Evolutionary conservation across 2,888 invertebrate species (phyloP), one percentile per base, ranked within the genome.

Genomic region (Tetragonisca angustula): DNA sequence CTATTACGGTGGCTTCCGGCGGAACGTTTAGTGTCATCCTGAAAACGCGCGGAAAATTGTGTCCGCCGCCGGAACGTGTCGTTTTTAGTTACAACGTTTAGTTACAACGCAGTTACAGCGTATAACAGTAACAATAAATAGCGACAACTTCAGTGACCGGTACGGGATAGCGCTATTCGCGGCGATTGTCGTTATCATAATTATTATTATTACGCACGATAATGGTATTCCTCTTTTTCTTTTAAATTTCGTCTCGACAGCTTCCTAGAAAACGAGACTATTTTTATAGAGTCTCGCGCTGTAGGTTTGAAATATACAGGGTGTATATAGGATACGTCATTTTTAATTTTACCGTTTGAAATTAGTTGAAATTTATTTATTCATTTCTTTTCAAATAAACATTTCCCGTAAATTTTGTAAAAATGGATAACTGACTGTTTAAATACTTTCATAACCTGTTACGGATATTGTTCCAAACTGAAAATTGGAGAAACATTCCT

Each of bases 21-120:
- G 62, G 54, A 73, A 81, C 73, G 79, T 27, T 72, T 79, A 69
- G 56, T 32, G 49, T 62, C 24, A 68, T 32, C 67, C 36, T 36
- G 32, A 43, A 74, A 83, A 83, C 73, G 83, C 80, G 80, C 68
- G 80, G 86, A 80, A 87, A 86, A 86, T 86, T 83, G 75, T 85
- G 78, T 71, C n/a, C 50, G 54, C 49, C 56, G 32, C 32, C n/a
- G 52, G 27, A 67, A 64, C 75, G 70, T 75, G 72, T 65, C 62
- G 76, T 82, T 77, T 84, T 77, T 4, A 77, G 82, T 75, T 77
- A 84, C 74, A 84, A 80, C 76, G 64, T 32, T 77, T 4, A 77
- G 82, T 75, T 77, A 84, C 74, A 84, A 80, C 76, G 64, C 4
- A 50, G 52, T 76, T 68, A 68, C 64, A 49, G 9, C 43, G 43